A percentile compares a stretch with the other conserved stretches of the same genome.
Conservation (phyloP, 2,113 vertebrate genomes). For the Herpetotheres cachinnans region DNA sequence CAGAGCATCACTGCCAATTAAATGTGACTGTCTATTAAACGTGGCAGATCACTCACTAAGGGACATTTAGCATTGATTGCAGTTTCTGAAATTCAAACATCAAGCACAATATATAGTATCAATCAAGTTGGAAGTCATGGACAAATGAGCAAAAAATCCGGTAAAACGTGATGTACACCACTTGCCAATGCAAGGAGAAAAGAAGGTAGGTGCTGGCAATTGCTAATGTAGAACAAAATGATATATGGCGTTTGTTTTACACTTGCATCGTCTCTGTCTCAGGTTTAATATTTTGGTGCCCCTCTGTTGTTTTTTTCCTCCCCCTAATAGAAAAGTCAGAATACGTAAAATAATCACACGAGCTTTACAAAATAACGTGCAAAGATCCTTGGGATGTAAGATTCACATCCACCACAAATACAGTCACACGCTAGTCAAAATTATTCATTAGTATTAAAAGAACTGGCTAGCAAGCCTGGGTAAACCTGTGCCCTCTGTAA, state of each 20-base stretch:
- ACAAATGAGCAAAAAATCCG: neutral
- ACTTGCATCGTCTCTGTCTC: neutral
- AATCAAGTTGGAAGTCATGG: neutral
- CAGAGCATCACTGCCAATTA: neutral
- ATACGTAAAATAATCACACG: neutral
- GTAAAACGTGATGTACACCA: neutral
- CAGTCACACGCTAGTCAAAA: neutral
- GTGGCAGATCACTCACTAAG: neutral
- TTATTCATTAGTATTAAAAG: neutral
- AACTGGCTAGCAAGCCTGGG: neutral
- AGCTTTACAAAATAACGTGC: neutral
- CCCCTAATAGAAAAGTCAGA: neutral
- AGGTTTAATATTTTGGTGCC: neutral
- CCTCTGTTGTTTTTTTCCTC: neutral
- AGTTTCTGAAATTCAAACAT: neutral
- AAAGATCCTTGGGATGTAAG: neutral
- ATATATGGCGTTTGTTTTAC: neutral
- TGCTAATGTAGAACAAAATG: neutral
- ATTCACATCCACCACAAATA: neutral
- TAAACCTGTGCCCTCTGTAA: neutral
- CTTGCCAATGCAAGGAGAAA: neutral
- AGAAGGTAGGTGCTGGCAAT: neutral
- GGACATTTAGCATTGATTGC: neutral
- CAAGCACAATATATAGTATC: neutral
- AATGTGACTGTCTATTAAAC: neutral